Evolutionary conservation across 2,113 vertebrate species (phyloP).

Genomic region (Regulus satrapa): DNA sequence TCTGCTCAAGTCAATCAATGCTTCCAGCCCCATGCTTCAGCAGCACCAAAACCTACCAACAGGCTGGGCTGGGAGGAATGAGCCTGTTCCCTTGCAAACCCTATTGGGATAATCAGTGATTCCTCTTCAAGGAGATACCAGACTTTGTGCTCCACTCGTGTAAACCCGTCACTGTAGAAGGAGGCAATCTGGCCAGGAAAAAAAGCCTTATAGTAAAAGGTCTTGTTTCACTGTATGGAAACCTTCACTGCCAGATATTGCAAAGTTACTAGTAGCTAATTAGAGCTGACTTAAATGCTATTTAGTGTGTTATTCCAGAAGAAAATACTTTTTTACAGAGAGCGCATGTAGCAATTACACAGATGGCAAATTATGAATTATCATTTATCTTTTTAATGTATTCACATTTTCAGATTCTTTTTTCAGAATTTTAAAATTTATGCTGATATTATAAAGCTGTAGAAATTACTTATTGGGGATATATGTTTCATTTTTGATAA

Average conservation of each 20-base stretch:
- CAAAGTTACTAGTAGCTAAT: background rate
- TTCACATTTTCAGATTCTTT: background rate
- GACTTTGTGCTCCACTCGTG: background rate
- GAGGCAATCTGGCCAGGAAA: background rate
- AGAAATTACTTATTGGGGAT: background rate
- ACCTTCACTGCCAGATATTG: background rate
- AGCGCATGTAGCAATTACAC: background rate
- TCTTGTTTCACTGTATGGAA: background rate
- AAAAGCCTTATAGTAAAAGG: background rate
- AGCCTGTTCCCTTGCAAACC: background rate
- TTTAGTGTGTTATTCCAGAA: background rate
- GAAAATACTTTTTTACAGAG: background rate
- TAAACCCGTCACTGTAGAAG: background rate
- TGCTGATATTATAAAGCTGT: background rate
- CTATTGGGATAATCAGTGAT: fast-evolving
- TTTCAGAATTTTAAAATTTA: background rate
- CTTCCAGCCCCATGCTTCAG: background rate
- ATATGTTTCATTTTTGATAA: background rate
- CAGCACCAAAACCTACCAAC: background rate
- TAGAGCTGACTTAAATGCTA: background rate
- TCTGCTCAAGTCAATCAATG: background rate
- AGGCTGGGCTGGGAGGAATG: background rate
- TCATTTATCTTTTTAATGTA: background rate
- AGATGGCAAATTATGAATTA: background rate
- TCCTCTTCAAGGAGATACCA: background rate